Evolutionary conservation across 2,888 invertebrate genomes (phyloP), one percentile per base, ranked within the genome.

Genomic region (Luffia ferchaultella): DNA sequence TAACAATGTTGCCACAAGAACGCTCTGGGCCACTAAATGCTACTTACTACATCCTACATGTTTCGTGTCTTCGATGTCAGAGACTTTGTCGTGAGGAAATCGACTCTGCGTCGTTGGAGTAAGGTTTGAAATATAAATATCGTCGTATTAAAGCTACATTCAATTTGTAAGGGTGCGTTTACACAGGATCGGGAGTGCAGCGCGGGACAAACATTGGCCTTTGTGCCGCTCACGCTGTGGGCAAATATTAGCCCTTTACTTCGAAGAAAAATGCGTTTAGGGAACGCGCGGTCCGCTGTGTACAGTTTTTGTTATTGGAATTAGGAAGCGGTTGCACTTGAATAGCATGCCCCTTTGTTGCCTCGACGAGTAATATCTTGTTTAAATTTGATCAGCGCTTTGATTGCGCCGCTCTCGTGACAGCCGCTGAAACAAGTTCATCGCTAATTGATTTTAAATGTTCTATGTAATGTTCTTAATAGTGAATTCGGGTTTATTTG

Each of bases 121-220:
- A 74, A 61, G 63, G 67, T 61, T 58, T 54, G 30, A 49, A 44
- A 52, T 58, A 56, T 52, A 30, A 42, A 45, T 30, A 48, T 54
- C 48, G 54, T 50, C 50, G 59, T 40, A 50, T 52, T 52, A 50
- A 58, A 60, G 58, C 58, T 61, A 62, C 60, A 65, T 70, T 75
- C 72, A 72, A 75, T 74, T 77, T 74, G 75, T 79, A 68, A 74
- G 69, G 72, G 64, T 55, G 59, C 68, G 82, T 83, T 79, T 82
- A 75, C 79, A 76, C 68, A 83, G 82, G 82, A 82, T 67, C 66
- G 73, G 70, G 77, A 82, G 80, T 82, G 83, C 83, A 82, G 65
- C 76, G 68, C 65, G 76, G 62, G 69, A 65, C 76, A 82, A 83
- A 83, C 76, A 77, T 71, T 60, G 73, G 67, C 73, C 78, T 76